These are phyloP conservation scores for fruit fly (Drosophila melanogaster) DNA, from an alignment of 1,140 invertebrate genomes.

Conservation along the genomic window DNA sequence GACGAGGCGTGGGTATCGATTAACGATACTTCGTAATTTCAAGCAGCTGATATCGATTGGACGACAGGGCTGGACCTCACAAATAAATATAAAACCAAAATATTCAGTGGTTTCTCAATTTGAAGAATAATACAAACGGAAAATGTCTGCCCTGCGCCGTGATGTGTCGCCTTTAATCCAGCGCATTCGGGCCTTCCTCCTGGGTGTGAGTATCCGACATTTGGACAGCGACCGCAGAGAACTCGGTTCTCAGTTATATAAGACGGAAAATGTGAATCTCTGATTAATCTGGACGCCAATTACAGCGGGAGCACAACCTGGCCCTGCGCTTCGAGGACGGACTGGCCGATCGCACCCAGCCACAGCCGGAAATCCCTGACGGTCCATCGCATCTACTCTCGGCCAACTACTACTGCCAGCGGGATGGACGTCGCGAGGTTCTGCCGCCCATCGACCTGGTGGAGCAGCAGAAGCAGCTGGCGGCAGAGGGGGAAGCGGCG, in stretches of 20 bases:
- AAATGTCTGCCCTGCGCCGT: conserved; percentile 79
- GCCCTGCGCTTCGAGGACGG: conserved; percentile 88
- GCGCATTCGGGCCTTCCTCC: conserved; percentile 86
- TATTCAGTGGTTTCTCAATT: neutral
- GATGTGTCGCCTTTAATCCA: conserved; percentile 87
- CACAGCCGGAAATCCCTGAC: conserved; percentile 90
- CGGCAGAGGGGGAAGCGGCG: conserved; percentile 30
- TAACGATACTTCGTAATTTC: no score
- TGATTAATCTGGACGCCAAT: conserved; percentile 18
- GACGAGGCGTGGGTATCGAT: no score
- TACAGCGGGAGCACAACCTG: conserved; percentile 87
- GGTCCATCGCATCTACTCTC: conserved; percentile 90
- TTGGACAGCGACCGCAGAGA: neutral
- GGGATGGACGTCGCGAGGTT: conserved; percentile 91
- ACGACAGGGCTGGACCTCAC: no score
- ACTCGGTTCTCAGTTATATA: conserved; percentile 55
- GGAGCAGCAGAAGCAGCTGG: conserved; percentile 66
- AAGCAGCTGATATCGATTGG: no score
- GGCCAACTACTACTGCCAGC: conserved; percentile 91
- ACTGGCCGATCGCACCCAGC: conserved; percentile 89
- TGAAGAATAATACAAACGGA: neutral
- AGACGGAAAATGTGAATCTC: conserved; percentile 22
- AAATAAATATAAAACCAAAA: neutral
- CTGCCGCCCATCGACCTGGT: conserved; percentile 88
- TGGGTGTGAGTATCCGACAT: conserved; percentile 85